Evolutionary conservation across 30 jellyfish, hydroid and myxozoan genomes (phyloP).

Genomic region (Hydra vulgaris): DNA sequence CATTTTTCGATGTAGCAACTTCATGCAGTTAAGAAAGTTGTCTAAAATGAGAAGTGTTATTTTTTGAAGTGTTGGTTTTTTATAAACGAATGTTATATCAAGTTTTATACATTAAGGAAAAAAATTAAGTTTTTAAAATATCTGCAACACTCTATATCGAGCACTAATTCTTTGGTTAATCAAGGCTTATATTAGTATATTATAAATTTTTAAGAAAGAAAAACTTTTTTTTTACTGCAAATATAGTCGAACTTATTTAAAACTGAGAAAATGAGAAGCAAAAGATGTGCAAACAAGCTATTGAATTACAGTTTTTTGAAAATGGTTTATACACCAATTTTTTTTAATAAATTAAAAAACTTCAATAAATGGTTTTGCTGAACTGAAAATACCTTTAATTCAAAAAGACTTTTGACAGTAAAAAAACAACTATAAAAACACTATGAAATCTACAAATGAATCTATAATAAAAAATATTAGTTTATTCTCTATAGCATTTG

Average conservation of each 20-base stretch:
- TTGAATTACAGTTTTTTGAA: neutral
- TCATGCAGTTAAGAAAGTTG: neutral
- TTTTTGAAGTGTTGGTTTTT: neutral
- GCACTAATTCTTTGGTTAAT: neutral
- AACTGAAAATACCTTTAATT: neutral
- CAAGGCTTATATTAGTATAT: neutral
- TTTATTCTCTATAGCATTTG: neutral
- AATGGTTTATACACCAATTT: neutral
- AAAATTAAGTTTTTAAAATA: neutral
- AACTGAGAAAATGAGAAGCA: neutral
- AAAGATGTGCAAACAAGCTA: neutral
- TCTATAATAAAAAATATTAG: neutral
- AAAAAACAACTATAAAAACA: neutral
- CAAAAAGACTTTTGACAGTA: neutral
- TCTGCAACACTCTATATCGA: neutral
- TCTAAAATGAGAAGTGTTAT: neutral
- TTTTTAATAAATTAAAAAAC: neutral
- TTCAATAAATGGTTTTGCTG: neutral
- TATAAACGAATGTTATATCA: neutral
- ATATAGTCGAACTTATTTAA: neutral
- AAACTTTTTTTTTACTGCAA: neutral
- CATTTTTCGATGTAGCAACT: neutral
- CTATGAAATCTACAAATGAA: neutral
- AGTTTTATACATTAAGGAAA: neutral
- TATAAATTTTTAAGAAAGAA: neutral